Conservation (phyloP, 2,797 vertebrate genomes). For the Hipposideros larvatus region DNA sequence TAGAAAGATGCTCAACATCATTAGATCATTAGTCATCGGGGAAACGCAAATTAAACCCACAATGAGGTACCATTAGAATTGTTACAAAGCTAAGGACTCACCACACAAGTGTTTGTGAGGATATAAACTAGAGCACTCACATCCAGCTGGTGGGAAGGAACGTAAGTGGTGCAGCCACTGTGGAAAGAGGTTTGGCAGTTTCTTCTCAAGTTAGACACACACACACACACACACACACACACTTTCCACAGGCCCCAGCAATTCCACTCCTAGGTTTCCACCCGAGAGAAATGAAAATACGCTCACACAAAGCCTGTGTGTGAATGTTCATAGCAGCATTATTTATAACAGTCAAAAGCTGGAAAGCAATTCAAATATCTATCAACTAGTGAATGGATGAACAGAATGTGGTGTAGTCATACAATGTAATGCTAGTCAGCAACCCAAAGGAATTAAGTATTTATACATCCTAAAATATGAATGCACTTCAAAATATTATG, state of each 20-base stretch:
- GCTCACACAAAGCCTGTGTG: neutral
- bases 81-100: neutral
- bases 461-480: neutral
- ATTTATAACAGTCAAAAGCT: neutral
- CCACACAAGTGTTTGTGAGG: neutral
- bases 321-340: neutral
- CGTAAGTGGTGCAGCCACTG: neutral
- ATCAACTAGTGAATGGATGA: neutral
- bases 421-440: neutral
- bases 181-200: neutral
- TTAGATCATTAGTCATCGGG: neutral
- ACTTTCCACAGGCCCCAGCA: neutral
- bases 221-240: neutral
- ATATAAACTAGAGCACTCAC: neutral
- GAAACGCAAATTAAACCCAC: conserved; percentile 3
- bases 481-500: neutral
- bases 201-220: neutral
- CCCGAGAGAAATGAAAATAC: conserved; percentile 43
- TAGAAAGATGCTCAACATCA: neutral
- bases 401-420: neutral
- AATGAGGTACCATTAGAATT: neutral
- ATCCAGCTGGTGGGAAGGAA: neutral
- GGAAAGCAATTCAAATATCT: neutral
- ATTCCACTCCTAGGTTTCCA: neutral
- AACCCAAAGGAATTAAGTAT: neutral